A percentile compares a stretch with the other conserved stretches of the same genome.
Evolutionary conservation across 2,113 vertebrate species (phyloP).

Genomic region (Oncorhynchus gorbuscha): DNA sequence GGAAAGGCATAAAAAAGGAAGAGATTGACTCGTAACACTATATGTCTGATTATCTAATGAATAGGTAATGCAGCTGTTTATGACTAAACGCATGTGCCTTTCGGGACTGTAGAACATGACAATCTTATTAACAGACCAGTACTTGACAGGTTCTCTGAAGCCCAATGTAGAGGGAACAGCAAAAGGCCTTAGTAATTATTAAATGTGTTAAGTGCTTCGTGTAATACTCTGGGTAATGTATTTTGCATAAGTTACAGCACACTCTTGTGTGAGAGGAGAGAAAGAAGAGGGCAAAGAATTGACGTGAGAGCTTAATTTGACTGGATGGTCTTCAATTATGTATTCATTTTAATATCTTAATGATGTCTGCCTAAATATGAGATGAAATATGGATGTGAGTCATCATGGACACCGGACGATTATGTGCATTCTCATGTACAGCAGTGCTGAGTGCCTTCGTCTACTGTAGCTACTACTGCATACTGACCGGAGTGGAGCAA

Average conservation of each 20-base stretch:
- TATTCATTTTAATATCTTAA: constrained; percentile 61
- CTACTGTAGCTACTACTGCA: not conserved
- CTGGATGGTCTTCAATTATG: constrained; percentile 49
- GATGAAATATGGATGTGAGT: constrained; percentile 48
- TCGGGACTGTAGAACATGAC: constrained; percentile 54
- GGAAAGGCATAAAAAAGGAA: constrained; percentile 28
- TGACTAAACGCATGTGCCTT: constrained; percentile 48
- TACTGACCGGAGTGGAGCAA: not conserved
- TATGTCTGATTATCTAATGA: constrained; percentile 68
- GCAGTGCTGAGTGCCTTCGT: not conserved
- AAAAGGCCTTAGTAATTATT: constrained; percentile 74
- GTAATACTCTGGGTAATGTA: constrained; percentile 71
- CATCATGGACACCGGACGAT: constrained; percentile 34
- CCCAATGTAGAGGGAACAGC: constrained; percentile 45
- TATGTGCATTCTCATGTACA: constrained; percentile 20
- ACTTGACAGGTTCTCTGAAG: constrained; percentile 57
- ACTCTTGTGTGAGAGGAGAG: constrained; percentile 51
- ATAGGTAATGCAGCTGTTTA: constrained; percentile 63
- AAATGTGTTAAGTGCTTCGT: constrained; percentile 73
- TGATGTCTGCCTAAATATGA: constrained; percentile 47
- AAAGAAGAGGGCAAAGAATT: constrained; percentile 20
- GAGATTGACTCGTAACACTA: constrained; percentile 17
- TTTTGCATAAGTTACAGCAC: constrained; percentile 72
- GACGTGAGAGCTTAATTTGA: constrained; percentile 35
- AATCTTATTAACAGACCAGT: constrained; percentile 68